Conservation (phyloP, 2,113 vertebrate species). For the Sakesphorus luctuosus region DNA sequence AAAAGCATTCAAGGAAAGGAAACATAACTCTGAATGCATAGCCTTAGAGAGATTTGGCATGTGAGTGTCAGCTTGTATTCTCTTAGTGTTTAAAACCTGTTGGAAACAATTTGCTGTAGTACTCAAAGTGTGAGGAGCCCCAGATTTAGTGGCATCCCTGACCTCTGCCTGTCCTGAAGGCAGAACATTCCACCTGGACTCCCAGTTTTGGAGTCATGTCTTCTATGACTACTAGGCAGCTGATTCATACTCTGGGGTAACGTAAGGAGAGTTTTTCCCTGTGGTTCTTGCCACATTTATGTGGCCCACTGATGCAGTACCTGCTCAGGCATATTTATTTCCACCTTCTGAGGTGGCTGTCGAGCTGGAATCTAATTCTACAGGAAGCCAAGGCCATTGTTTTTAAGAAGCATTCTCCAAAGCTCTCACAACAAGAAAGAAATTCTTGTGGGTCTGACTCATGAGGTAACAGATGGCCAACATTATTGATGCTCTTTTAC, state of each 20-base stretch:
- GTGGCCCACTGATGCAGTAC: background rate
- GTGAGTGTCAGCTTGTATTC: background rate
- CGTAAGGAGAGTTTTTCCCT: background rate
- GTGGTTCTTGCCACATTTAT: background rate
- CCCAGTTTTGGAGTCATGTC: background rate
- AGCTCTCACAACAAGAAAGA: background rate
- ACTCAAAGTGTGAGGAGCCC: background rate
- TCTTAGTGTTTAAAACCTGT: background rate
- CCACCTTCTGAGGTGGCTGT: background rate
- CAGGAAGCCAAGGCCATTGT: background rate
- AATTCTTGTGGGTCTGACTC: background rate
- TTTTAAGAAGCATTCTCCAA: background rate
- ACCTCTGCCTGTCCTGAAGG: background rate
- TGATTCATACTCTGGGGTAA: background rate
- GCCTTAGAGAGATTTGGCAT: background rate
- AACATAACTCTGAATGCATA: background rate
- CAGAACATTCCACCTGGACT: background rate
- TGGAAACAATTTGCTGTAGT: background rate
- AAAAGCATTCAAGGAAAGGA: background rate
- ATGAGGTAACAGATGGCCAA: background rate
- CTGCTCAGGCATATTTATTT: background rate
- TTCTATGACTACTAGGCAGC: background rate
- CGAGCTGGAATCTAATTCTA: background rate
- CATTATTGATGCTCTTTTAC: background rate
- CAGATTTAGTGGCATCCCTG: background rate